Evolutionary conservation across 2,797 vertebrate genomes (phyloP).

Genomic region (Peromyscus melanophrys): DNA sequence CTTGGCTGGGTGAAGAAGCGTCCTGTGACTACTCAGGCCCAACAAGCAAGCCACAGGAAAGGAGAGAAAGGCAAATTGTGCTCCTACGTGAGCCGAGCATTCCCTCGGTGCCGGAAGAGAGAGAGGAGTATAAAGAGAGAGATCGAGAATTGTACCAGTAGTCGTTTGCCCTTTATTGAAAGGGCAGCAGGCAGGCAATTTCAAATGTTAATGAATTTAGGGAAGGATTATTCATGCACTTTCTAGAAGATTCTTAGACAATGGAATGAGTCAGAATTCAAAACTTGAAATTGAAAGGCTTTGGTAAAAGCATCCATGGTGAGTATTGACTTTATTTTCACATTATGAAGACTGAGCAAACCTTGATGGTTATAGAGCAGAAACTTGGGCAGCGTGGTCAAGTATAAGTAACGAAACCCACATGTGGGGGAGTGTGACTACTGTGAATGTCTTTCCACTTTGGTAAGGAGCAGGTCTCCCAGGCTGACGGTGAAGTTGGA

Average conservation of each 20-base stretch:
- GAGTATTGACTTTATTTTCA: constrained; percentile 62
- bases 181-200: constrained; percentile 19
- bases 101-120: neutral
- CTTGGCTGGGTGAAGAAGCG: neutral
- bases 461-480: neutral
- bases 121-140: neutral
- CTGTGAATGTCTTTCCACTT: neutral
- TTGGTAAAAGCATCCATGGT: constrained; percentile 18
- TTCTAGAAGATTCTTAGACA: constrained; percentile 61
- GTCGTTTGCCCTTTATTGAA: neutral
- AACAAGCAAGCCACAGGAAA: neutral
- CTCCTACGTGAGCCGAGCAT: neutral
- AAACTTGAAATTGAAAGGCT: constrained; percentile 5
- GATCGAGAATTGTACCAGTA: neutral
- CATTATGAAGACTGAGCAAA: constrained; percentile 36
- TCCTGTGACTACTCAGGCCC: neutral
- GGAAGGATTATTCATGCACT: neutral
- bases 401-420: neutral
- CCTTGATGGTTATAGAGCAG: neutral
- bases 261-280: constrained; percentile 48
- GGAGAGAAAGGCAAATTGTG: neutral
- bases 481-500: constrained; percentile 19
- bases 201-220: neutral
- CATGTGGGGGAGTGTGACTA: neutral
- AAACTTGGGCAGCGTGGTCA: neutral